These are phyloP conservation scores for Perca flavescens DNA, from an alignment of 2,113 vertebrate genomes.

Conservation along the genomic window DNA sequence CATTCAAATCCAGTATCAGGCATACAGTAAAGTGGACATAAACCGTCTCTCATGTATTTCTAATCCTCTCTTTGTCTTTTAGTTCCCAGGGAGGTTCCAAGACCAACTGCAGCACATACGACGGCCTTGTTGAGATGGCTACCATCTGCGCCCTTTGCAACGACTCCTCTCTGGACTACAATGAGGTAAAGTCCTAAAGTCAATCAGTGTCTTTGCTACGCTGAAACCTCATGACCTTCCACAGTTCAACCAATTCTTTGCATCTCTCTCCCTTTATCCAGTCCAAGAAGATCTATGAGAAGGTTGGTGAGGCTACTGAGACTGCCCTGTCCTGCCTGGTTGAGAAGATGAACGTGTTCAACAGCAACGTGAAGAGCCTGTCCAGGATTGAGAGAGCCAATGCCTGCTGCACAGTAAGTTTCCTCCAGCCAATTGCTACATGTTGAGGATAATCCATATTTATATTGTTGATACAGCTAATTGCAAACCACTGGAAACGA, in stretches of 20 bases:
- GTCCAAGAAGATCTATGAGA: conserved; percentile 93
- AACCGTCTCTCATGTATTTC: conserved; percentile 13
- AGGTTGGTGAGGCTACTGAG: conserved; percentile 96
- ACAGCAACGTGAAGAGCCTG: conserved; percentile 86
- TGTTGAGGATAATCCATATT: background rate
- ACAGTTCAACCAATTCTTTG: background rate
- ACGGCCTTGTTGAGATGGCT: conserved; percentile 92
- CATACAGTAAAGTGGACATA: background rate
- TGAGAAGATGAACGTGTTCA: conserved; percentile 98
- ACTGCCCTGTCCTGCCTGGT: conserved; percentile 92
- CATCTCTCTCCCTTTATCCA: conserved; percentile 56
- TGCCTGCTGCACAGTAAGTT: conserved; percentile 90
- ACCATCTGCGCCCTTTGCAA: conserved; percentile 97
- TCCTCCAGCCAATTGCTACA: background rate
- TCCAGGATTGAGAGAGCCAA: conserved; percentile 91
- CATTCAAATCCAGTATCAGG: background rate
- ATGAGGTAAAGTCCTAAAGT: conserved; percentile 84
- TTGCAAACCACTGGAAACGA: background rate
- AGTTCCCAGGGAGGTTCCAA: conserved; percentile 88
- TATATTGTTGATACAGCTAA: background rate
- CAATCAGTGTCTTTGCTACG: background rate
- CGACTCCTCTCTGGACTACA: conserved; percentile 95
- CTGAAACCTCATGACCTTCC: background rate
- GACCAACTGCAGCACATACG: conserved; percentile 87
- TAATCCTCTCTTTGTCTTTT: conserved; percentile 5